Evolutionary conservation across 2,888 invertebrate genomes (phyloP).

Genomic region (Eurois occulta): DNA sequence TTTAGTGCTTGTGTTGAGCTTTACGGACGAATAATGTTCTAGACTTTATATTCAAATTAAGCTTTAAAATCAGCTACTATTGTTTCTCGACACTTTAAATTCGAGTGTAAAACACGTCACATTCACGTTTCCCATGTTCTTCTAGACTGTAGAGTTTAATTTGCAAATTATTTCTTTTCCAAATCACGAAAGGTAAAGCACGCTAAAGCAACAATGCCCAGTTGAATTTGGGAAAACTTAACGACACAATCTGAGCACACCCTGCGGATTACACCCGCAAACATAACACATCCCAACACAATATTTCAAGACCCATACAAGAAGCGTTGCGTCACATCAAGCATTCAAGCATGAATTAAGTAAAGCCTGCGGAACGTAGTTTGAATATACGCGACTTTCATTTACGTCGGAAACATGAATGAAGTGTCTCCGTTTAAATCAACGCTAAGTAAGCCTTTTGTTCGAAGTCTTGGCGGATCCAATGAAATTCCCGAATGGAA

Average conservation of each 20-base stretch:
- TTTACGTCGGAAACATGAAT: slow-evolving; percentile 27
- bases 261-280: neutral
- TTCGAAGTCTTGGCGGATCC: slow-evolving; percentile 19
- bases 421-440: slow-evolving; percentile 31
- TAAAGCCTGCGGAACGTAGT: neutral
- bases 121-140: neutral
- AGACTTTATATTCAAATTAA: slow-evolving; percentile 10
- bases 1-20: slow-evolving; percentile 16
- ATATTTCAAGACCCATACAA: neutral
- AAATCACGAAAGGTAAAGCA: neutral
- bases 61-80: neutral
- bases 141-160: neutral
- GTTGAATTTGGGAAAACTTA: neutral
- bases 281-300: neutral
- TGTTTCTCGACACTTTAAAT: neutral
- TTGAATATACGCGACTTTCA: slow-evolving; percentile 9
- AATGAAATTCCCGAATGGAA: slow-evolving; percentile 30
- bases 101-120: neutral
- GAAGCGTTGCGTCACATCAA: slow-evolving; percentile 3
- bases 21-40: neutral
- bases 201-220: neutral
- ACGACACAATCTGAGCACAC: neutral
- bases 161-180: neutral
- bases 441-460: slow-evolving; percentile 44
- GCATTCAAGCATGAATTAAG: slow-evolving; percentile 33